A percentile compares a stretch with the other conserved stretches of the same genome.
Evolutionary conservation across 2,797 vertebrate genomes (phyloP).

Genomic region (Galago senegalensis): DNA sequence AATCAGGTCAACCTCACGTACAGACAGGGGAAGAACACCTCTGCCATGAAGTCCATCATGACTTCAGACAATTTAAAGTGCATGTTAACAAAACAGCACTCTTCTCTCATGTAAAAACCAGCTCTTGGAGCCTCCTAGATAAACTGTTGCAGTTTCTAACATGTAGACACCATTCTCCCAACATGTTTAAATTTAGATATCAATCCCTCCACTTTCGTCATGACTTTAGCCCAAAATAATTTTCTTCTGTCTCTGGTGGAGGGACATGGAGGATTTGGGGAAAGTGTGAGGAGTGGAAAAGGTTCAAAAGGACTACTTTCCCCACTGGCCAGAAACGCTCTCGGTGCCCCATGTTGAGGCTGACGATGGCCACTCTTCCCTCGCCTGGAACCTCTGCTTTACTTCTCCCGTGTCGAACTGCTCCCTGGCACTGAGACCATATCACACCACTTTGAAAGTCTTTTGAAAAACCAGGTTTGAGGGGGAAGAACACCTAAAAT

Average conservation of each 20-base stretch:
- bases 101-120: background rate
- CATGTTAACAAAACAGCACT: background rate
- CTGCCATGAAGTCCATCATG: background rate
- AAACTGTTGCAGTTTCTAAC: background rate
- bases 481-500: background rate
- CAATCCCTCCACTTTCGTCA: background rate
- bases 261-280: background rate
- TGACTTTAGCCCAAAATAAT: background rate
- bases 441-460: background rate
- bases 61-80: background rate
- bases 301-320: background rate
- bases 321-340: background rate
- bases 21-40: background rate
- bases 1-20: background rate
- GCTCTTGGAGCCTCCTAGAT: background rate
- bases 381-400: background rate
- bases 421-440: background rate
- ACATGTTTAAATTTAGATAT: background rate
- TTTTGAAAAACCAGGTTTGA: background rate
- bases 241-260: background rate
- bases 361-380: background rate
- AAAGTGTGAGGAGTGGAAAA: background rate
- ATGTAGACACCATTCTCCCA: background rate
- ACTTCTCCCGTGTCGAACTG: background rate
- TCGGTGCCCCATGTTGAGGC: background rate